Base-by-base conservation (phyloP, 1,140 invertebrate genomes). In the Drosophila ananassae region DNA sequence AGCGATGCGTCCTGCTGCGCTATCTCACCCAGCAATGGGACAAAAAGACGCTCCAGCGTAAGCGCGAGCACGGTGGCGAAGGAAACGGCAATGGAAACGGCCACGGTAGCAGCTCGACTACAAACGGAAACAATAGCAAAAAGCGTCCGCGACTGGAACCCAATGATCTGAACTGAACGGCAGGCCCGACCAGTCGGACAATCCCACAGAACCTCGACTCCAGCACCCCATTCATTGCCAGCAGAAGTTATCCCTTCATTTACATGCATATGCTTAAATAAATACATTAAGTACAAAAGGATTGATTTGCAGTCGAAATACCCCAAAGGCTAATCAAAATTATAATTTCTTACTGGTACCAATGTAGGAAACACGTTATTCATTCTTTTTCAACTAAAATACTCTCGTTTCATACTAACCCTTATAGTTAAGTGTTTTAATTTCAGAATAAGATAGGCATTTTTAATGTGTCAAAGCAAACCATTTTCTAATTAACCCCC, bases 1-100 rank as follows among this genome's bases (percentile, higher is more conserved):
- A 98, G 93, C 97, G 97, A 48, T 98, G 97, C 89, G 98, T 99
- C 76, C 93, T 99, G 57, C 92, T 99, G 81, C 95, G 97, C 93
- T 99, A 98, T 92, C 94, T 99, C 61, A 97, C 98, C 81, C 97
- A 98, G 87, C 96, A 98, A 93, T 98, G 96, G 96, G 97, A 98
- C 84, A 98, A 97, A 93, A 98, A 98, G 94, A 93, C 90, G 21
- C 92, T 93, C 41, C 93, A 93, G 53, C 93, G 93, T 44, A 94
- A 94, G 66, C 89, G 94, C 10, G 93, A 94, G 30, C 84, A 91
- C 56, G 77, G 74, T 4, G 74, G 51, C 37, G 78, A 83, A 7
- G 67, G 55, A n/a, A 81, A 47, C 25, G 59, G 34, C 4, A 83
- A 74, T 57, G 84, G 80, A 12, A 74, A 53, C 32, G 71, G 72